Evolutionary conservation across 1,140 invertebrate species (phyloP).

Genomic region (Tetragnatha versicolor): DNA sequence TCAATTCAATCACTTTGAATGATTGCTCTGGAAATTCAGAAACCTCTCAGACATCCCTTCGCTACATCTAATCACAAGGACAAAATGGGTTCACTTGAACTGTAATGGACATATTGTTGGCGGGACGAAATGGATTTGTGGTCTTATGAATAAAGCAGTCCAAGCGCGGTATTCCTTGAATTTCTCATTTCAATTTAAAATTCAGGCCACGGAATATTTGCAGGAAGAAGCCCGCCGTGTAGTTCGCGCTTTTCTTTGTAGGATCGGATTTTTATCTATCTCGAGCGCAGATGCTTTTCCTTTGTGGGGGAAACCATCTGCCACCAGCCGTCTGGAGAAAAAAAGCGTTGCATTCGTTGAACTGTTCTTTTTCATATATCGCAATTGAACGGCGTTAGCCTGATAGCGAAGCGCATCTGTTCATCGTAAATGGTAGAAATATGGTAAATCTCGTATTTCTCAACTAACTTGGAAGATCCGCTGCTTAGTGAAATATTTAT

Average conservation of each 20-base stretch:
- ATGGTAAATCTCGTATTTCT: conserved; percentile 20
- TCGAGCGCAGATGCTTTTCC: neutral
- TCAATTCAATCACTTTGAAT: no score
- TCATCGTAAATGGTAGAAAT: conserved; percentile 9
- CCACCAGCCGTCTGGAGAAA: conserved; percentile 3
- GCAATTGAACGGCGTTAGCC: neutral
- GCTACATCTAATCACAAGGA: no score
- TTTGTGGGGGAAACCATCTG: neutral
- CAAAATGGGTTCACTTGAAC: no score
- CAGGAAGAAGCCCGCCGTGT: conserved; percentile 6
- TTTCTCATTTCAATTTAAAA: conserved; percentile 29
- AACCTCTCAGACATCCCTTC: no score
- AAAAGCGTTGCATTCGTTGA: conserved; percentile 12
- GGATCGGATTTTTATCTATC: conserved; percentile 18
- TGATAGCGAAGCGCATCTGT: conserved; percentile 3
- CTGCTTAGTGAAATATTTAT: no score
- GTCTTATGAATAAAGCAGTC: conserved; percentile 15
- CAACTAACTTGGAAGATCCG: no score
- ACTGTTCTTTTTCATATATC: neutral
- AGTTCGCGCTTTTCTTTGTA: conserved; percentile 17
- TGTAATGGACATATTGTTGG: no score
- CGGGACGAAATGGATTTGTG: neutral
- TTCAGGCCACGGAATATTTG: neutral
- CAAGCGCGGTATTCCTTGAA: neutral
- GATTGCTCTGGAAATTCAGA: no score